Conservation (phyloP, 2,113 vertebrate species). For the Etia nguti region DNA sequence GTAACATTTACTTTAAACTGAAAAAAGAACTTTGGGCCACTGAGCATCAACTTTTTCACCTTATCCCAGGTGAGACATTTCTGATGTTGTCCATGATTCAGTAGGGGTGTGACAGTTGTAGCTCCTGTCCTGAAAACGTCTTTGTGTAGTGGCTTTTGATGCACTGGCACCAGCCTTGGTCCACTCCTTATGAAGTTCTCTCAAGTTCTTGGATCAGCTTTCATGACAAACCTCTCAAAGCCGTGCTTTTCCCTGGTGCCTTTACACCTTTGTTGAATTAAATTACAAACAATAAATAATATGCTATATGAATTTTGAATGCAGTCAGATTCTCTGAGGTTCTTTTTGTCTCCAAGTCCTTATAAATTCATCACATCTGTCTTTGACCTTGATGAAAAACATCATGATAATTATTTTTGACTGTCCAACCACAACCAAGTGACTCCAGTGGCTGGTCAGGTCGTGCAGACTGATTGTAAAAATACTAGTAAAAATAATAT, state of each 20-base stretch:
- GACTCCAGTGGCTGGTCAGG: not conserved
- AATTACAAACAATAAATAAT: not conserved
- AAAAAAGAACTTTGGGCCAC: not conserved
- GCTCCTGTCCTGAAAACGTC: not conserved
- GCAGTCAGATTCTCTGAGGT: not conserved
- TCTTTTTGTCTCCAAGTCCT: not conserved
- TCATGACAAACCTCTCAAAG: not conserved
- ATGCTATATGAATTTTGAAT: not conserved
- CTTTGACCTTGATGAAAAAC: not conserved
- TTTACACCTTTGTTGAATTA: not conserved
- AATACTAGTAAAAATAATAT: not conserved
- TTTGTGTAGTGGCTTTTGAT: not conserved
- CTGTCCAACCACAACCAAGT: not conserved
- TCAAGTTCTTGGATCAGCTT: not conserved
- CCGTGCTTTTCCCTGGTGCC: not conserved
- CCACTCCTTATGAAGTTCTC: not conserved
- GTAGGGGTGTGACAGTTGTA: not conserved
- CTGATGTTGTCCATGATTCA: not conserved
- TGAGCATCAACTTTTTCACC: not conserved
- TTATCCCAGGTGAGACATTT: not conserved
- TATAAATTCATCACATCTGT: not conserved
- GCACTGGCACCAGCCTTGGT: accelerated
- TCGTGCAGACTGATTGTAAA: not conserved
- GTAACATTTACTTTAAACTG: not conserved
- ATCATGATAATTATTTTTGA: not conserved